phyloP scores from a whole-genome alignment of 2,797 vertebrate species.

The Sandelia bainsii region DNA sequence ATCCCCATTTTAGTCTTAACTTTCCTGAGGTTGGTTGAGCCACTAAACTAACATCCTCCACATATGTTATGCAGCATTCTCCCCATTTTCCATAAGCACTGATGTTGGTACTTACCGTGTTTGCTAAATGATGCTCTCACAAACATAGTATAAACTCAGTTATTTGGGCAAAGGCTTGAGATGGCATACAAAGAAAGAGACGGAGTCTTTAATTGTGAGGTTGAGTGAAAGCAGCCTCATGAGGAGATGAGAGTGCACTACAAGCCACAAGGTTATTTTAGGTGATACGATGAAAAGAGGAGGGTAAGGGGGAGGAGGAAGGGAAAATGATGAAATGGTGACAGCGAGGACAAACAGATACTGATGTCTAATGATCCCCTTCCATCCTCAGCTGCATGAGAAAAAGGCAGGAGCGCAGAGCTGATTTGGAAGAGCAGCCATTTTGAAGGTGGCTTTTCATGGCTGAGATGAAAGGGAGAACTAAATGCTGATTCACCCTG shows the following conservation, averaged over 20 bases:
- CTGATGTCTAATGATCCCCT: conserved; percentile 69
- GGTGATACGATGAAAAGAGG: conserved; percentile 23
- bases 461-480: conserved; percentile 46
- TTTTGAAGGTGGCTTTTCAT: conserved; percentile 69
- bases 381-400: conserved; percentile 66
- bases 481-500: conserved; percentile 61
- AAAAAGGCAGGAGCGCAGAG: conserved; percentile 45
- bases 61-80: no score
- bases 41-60: no score
- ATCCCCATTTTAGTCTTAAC: no score
- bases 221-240: conserved; percentile 12
- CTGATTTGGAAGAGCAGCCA: conserved; percentile 59
- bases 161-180: conserved; percentile 13
- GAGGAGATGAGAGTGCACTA: conserved; percentile 31
- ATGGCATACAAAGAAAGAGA: background rate
- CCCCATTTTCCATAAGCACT: background rate
- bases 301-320: conserved; percentile 22
- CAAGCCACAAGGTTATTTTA: conserved; percentile 42
- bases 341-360: conserved; percentile 63
- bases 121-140: background rate
- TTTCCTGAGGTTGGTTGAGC: background rate
- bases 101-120: background rate
- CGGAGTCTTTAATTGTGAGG: conserved; percentile 7
- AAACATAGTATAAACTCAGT: background rate
- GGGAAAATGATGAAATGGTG: conserved; percentile 43